Evolutionary conservation across 2,113 vertebrate species (phyloP), one percentile per base, ranked within the genome.

Genomic region (Cervus canadensis): DNA sequence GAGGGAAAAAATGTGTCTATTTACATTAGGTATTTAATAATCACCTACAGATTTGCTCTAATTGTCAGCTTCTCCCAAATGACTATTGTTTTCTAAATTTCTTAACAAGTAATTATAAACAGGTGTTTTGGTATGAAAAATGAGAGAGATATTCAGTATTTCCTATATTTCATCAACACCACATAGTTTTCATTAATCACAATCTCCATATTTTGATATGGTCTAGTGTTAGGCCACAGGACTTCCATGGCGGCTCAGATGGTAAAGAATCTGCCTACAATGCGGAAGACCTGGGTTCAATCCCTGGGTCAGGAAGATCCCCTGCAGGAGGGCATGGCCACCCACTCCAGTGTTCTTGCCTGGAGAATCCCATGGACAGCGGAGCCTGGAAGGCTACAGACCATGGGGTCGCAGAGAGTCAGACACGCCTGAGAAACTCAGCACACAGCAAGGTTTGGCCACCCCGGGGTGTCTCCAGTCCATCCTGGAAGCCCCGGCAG

Each of bases 11-110:
- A 62, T 52, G 17, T 94, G 57, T 95, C 82, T 88, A 71, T 97
- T 98, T 97, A 93, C 88, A n/a, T 48, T 40, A 81, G 67, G 36
- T 92, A 84, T 96, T 97, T 97, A 97, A 95, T 94, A 91, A 98
- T 94, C 78, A 96, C 94, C 88, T 96, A 84, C 86, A 60, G 40
- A 87, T 93, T 89, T 82, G 33, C 94, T 98, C 30, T 98, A 96
- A 97, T 96, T 97, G 83, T 94, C 79, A 93, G 83, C 43, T 93
- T 98, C 91, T 94, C 40, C 28, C 84, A 89, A 96, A 94, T 97
- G 74, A 84, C 96, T 93, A 92, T 97, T 97, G 85, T 97, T 95
- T 92, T 90, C 67, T 96, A 94, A 96, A 83, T 97, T 94, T 95
- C 96, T 95, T 96, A 95, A 85, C 57, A 91, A 91, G 76, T 87